Percentiles rank a stretch among this genome's conserved stretches.
Conservation (phyloP, 2,113 vertebrate species). For the Nycticebus coucang region DNA sequence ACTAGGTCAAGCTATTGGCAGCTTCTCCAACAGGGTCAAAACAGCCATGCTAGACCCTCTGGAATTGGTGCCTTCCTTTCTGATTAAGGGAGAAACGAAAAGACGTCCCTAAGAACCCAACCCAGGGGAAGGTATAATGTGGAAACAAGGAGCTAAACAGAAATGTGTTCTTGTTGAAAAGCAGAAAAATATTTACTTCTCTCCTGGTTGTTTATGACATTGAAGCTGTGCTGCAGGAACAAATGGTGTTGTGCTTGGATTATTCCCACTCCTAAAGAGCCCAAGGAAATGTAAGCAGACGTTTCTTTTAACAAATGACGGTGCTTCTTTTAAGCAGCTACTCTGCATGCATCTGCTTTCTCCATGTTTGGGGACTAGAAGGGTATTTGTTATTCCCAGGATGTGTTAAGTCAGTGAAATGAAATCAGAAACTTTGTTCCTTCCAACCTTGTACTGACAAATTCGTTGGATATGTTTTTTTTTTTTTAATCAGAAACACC, state of each 20-base stretch:
- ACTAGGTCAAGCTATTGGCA: slow-evolving; percentile 19
- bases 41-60: not conserved
- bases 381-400: slow-evolving; percentile 76
- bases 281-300: slow-evolving; percentile 72
- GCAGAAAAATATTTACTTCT: slow-evolving; percentile 69
- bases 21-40: not conserved
- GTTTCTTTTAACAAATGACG: slow-evolving; percentile 72
- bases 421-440: slow-evolving; percentile 69
- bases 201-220: slow-evolving; percentile 10
- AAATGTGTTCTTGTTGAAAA: slow-evolving; percentile 44
- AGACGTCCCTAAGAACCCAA: not conserved
- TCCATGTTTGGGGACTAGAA: slow-evolving; percentile 54
- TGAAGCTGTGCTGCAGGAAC: slow-evolving; percentile 48
- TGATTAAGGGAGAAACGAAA: not conserved
- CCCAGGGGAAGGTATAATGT: not conserved
- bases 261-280: slow-evolving; percentile 6
- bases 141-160: slow-evolving; percentile 10
- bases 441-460: slow-evolving; percentile 59
- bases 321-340: slow-evolving; percentile 54
- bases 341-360: slow-evolving; percentile 66
- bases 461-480: slow-evolving; percentile 61
- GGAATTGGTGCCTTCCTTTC: not conserved
- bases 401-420: slow-evolving; percentile 68
- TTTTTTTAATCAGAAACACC: slow-evolving; percentile 67
- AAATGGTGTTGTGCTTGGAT: slow-evolving; percentile 66